Base-by-base conservation (phyloP, 2,888 invertebrate genomes). In the Leptinotarsa tumamoca region DNA sequence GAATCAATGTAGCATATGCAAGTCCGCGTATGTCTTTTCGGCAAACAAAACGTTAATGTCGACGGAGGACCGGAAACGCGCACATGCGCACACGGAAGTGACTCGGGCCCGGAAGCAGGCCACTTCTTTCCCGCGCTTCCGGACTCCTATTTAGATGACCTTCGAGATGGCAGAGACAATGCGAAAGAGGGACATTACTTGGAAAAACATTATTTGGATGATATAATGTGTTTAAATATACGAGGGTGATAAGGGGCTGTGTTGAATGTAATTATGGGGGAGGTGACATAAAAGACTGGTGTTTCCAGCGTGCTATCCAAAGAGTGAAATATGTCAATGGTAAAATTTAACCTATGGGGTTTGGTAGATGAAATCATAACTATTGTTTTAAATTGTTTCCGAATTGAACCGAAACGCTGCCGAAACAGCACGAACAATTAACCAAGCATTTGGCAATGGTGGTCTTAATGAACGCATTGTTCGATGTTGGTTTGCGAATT, bases 61-160 rank as follows among this genome's bases (percentile, higher is more conserved):
- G 85, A 87, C 86, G 86, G 84, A 77, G 78, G 50, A 80, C 82
- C 83, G 86, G 87, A 87, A 85, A 82, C 78, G 73, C 72, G 80
- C 82, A 84, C 85, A 85, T 84, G 84, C 84, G 85, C 78, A 63
- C 73, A 72, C 80, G 81, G 81, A 80, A 78, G 78, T 73, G 72
- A 78, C 75, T 74, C 77, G 72, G 73, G 71, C 78, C 77, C 82
- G 84, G 84, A 84, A 79, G 80, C 74, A 67, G 73, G 78, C 74
- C 79, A 80, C 80, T 80, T 81, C 81, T 81, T 79, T 73, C 66
- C 17, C 51, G 63, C 27, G 58, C 77, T 72, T 77, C 77, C 76
- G 72, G 71, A 63, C 72, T 43, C 58, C 67, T 71, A 76, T 76
- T 76, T 68, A 51, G 54, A 71, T 71, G 77, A 73, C 74, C 74